Percentiles rank a stretch among this genome's conserved stretches.
Evolutionary conservation across 2,888 invertebrate genomes (phyloP).

Genomic region (Hypercompe scribonia): DNA sequence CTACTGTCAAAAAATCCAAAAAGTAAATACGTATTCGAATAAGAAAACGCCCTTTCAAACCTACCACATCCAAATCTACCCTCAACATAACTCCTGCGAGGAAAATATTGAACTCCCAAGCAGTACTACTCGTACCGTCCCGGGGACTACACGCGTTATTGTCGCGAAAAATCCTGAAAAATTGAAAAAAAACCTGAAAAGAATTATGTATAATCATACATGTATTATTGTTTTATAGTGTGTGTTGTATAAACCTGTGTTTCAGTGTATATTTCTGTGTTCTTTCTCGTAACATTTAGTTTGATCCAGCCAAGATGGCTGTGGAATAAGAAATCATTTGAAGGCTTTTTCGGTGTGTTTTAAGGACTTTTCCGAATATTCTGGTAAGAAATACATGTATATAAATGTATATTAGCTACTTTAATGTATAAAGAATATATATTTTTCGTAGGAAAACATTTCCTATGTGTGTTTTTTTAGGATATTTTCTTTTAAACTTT

Average conservation of each 20-base stretch:
- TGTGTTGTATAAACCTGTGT: neutral
- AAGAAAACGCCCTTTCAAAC: neutral
- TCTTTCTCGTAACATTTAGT: neutral
- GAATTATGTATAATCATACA: neutral
- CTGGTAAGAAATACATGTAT: constrained; percentile 1
- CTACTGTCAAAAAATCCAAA: neutral
- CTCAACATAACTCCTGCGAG: neutral
- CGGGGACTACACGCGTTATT: neutral
- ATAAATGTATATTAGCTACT: neutral
- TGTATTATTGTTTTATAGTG: neutral
- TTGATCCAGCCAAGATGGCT: constrained; percentile 6
- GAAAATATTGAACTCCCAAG: neutral
- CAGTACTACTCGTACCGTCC: neutral
- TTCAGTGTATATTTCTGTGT: neutral
- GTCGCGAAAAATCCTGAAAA: neutral
- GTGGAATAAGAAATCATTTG: neutral
- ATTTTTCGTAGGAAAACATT: neutral
- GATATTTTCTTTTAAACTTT: neutral
- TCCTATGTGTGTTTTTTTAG: neutral
- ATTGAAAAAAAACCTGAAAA: neutral
- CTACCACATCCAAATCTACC: neutral
- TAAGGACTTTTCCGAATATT: neutral
- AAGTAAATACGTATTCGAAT: neutral
- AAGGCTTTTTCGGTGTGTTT: constrained; percentile 4
- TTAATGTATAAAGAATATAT: neutral